Evolutionary conservation across 1,140 invertebrate genomes (phyloP), one percentile per base, ranked within the genome.

Genomic region (Pseudomyrmex gracilis): DNA sequence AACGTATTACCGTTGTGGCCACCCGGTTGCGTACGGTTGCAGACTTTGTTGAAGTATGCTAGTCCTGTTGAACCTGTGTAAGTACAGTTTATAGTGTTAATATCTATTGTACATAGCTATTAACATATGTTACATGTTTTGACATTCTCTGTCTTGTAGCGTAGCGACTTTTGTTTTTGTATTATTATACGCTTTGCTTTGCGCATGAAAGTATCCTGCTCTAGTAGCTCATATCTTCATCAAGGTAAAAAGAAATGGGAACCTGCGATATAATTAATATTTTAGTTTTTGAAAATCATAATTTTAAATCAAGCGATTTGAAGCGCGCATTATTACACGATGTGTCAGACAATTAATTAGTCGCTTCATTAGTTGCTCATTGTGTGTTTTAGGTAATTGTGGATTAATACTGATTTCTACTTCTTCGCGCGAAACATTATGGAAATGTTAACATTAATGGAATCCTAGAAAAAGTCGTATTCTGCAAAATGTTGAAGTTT

Each of bases 1-100:
- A 94, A 95, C 92, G 93, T 96, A 15, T 93, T 94, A 84, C 92
- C 93, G 55, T 83, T 96, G 13, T 96, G 96, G 96, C 95, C 95
- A 3, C 89, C 93, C 70, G 95, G 95, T 5, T 96, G 95, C 94
- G 95, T 96, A 94, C 93, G 85, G 57, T 77, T 91, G 34, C 64
- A 87, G 34, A 90, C 89, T 4, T 89, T 94, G 24, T 45, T 92
- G 43, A 91, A 93, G 71, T 93, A 92, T 84, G 83, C 90, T 24
- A 91, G 90, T 83, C 74, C 84, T 20, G 24, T 13, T n/a, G 92
- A 93, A 64, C 71, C 90, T 61, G 73, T 22, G 93, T 94, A 89
- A 93, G 93, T 93, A 67, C 10, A 74, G n/a, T n/a, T 70, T 76
- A 20, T 63, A 12, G 0, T 17, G 24, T 76, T 78, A 43, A 55